These are phyloP conservation scores for Chymomyza fuscimana DNA, from an alignment of 2,888 invertebrate genomes.

Conservation along the genomic window DNA sequence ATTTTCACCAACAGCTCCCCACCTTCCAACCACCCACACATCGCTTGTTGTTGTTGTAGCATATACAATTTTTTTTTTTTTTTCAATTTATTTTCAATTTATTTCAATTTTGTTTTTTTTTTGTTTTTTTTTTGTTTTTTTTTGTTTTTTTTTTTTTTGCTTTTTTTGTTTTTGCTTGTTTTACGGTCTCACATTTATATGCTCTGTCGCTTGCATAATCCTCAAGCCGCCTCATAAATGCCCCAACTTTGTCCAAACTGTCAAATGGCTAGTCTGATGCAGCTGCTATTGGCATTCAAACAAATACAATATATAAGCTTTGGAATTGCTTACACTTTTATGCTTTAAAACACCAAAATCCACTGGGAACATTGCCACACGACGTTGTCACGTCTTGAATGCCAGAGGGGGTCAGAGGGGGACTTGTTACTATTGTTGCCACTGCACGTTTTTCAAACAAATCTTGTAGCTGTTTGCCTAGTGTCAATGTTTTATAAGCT, in stretches of 20 bases:
- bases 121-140: slow-evolving; percentile 41
- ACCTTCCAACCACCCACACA: slow-evolving; percentile 47
- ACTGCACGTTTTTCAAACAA: neutral
- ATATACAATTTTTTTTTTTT: slow-evolving; percentile 11
- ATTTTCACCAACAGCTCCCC: slow-evolving; percentile 48
- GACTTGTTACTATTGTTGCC: neutral
- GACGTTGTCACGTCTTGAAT: slow-evolving; percentile 31
- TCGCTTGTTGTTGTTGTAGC: slow-evolving; percentile 22
- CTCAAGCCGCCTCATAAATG: slow-evolving; percentile 29
- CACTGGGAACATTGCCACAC: neutral
- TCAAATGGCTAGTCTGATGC: slow-evolving; percentile 41
- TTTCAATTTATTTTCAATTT: slow-evolving; percentile 29
- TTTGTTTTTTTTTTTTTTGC: slow-evolving; percentile 40
- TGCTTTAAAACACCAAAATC: slow-evolving; percentile 8
- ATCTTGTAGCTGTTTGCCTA: neutral
- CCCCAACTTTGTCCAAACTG: slow-evolving; percentile 55
- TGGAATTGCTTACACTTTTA: slow-evolving; percentile 18
- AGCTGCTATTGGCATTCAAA: slow-evolving; percentile 71
- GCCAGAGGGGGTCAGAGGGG: neutral
- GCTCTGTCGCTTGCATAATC: slow-evolving; percentile 68
- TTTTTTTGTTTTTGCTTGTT: slow-evolving; percentile 31
- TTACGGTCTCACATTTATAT: slow-evolving; percentile 28
- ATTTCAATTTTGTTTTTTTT: slow-evolving; percentile 28
- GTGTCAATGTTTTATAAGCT: neutral
- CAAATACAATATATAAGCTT: slow-evolving; percentile 55